A percentile compares a stretch with the other conserved stretches of the same genome.
Conservation (phyloP, 1,140 invertebrate species). For the Chionoecetes opilio region DNA sequence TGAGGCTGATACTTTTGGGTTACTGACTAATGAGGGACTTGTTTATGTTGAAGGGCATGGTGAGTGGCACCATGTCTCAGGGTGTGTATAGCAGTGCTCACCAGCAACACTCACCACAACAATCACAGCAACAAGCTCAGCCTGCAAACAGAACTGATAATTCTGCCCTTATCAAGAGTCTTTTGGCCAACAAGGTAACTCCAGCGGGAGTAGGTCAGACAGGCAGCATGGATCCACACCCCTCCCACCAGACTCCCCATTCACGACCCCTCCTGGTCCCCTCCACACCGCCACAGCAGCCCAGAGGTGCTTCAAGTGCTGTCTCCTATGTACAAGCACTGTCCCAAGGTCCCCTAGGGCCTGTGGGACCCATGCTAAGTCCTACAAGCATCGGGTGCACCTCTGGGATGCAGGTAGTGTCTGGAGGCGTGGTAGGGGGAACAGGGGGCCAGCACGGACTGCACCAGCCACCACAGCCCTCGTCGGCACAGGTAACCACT, state of each 20-base stretch:
- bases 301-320: slow-evolving; percentile 54
- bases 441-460: slow-evolving; percentile 68
- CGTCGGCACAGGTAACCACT: slow-evolving; percentile 70
- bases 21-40: slow-evolving; percentile 77
- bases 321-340: slow-evolving; percentile 78
- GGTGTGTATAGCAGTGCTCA: slow-evolving; percentile 86
- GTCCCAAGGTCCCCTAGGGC: slow-evolving; percentile 79
- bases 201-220: slow-evolving; percentile 85
- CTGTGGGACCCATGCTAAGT: slow-evolving; percentile 71
- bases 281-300: slow-evolving; percentile 66
- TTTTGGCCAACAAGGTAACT: slow-evolving; percentile 93
- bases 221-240: slow-evolving; percentile 83
- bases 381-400: slow-evolving; percentile 59
- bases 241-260: slow-evolving; percentile 68
- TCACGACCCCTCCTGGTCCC: slow-evolving; percentile 67
- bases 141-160: slow-evolving; percentile 83
- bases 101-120: slow-evolving; percentile 82
- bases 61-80: slow-evolving; percentile 87
- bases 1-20: slow-evolving; percentile 76
- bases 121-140: slow-evolving; percentile 82
- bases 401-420: slow-evolving; percentile 76
- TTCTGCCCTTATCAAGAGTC: slow-evolving; percentile 90
- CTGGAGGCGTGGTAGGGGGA: slow-evolving; percentile 64
- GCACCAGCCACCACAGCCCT: slow-evolving; percentile 70
- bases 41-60: slow-evolving; percentile 85